Evolutionary conservation across 2,113 vertebrate species (phyloP), one percentile per base, ranked within the genome.

Genomic region (Mirza zaza): DNA sequence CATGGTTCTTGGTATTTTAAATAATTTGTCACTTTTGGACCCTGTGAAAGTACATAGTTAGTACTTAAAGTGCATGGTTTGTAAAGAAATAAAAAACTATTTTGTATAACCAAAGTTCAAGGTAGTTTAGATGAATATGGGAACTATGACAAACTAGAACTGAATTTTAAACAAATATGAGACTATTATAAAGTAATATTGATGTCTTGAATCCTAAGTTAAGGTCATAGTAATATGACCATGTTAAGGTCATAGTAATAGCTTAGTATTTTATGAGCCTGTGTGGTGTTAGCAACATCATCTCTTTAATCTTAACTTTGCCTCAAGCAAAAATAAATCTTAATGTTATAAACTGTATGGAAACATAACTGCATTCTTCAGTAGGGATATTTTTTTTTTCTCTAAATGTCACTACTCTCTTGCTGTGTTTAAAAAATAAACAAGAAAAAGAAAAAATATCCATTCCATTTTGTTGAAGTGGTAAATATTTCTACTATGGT

Each of bases 241-340:
- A 94, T 98, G 98, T 99, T 99, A 99, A 98, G 98, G 98, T 98
- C 97, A 97, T 97, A 91, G 97, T 98, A 99, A 99, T 98, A 97
- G 97, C 94, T 98, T 97, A 95, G 93, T 98, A 97, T 98, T 99
- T 99, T 99, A 98, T 97, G 97, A 98, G 97, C 89, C 98, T 97
- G 86, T 97, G 95, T 97, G 97, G 97, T 98, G 95, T 98, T 97
- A 96, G 97, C 7, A 27, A 98, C 98, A 98, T 97, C 94, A 95
- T 98, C 97, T 97, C 97, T 98, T 98, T 98, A 98, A 98, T 99
- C 98, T 98, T 99, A 98, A 98, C 92, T 98, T 98, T 0, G 96
- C 98, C 98, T 97, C 45, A 34, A 98, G 99, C 97, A 98, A 98
- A 98, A 98, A 99, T 98, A 99, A 98, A 98, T 98, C 98, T 98